Percentiles rank a stretch among this genome's conserved stretches.
These are phyloP conservation scores for Magallana gigas DNA, from an alignment of 1,140 invertebrate genomes.

Conservation along the genomic window DNA sequence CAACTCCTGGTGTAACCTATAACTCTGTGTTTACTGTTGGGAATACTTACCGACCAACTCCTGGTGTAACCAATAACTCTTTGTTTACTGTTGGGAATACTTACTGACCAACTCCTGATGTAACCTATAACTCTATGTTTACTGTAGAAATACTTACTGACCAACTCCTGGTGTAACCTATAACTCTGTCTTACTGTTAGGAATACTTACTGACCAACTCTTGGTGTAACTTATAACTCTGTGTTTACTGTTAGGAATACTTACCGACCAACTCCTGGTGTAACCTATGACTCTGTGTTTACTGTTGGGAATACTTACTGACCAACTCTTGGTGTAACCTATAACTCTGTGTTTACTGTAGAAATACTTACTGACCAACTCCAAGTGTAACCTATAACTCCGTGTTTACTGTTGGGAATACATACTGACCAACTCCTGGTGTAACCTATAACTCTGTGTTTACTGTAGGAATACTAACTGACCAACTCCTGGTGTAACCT, in stretches of 20 bases:
- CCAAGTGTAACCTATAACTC: slow-evolving; percentile 86
- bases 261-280: slow-evolving; percentile 81
- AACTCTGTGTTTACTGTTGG: slow-evolving; percentile 85
- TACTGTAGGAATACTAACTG: slow-evolving; percentile 78
- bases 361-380: slow-evolving; percentile 71
- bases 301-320: slow-evolving; percentile 74
- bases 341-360: slow-evolving; percentile 87
- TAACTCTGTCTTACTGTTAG: slow-evolving; percentile 85
- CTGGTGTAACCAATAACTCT: slow-evolving; percentile 87
- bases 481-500: slow-evolving; percentile 84
- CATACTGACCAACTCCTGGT: slow-evolving; percentile 81
- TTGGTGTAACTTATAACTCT: slow-evolving; percentile 87
- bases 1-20: slow-evolving; percentile 85
- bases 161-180: slow-evolving; percentile 85
- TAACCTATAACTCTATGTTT: slow-evolving; percentile 88
- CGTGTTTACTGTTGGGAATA: slow-evolving; percentile 83
- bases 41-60: slow-evolving; percentile 72
- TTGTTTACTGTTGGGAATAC: slow-evolving; percentile 82
- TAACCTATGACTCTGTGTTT: slow-evolving; percentile 88
- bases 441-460: slow-evolving; percentile 87
- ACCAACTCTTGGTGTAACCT: slow-evolving; percentile 84
- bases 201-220: slow-evolving; percentile 72
- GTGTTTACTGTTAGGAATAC: slow-evolving; percentile 82
- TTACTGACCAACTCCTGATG: slow-evolving; percentile 81
- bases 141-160: slow-evolving; percentile 74